Evolutionary conservation across 2,113 vertebrate species (phyloP).

Genomic region (Tenrec ecaudatus): DNA sequence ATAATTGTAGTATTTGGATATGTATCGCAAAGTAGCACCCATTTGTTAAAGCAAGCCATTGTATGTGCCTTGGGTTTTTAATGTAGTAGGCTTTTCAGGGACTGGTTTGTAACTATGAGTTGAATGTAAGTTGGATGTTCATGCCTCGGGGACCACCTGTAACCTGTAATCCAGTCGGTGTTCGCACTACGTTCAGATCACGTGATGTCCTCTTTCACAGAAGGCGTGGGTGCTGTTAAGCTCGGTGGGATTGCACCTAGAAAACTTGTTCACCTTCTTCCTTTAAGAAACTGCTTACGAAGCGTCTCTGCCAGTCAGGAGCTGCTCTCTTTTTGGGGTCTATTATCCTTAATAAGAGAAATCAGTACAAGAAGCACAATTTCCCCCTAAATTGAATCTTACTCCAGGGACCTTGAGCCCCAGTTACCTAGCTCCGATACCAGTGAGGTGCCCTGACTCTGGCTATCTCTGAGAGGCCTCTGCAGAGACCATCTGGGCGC

Average conservation of each 20-base stretch:
- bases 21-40: not conserved
- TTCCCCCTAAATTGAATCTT: constrained; percentile 4
- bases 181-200: not conserved
- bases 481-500: not conserved
- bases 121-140: not conserved
- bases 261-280: constrained; percentile 20
- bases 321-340: not conserved
- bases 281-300: constrained; percentile 27
- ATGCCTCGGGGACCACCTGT: not conserved
- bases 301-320: not conserved
- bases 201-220: not conserved
- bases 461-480: not conserved
- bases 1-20: not conserved
- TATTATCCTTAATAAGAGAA: not conserved
- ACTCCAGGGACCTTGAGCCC: not conserved
- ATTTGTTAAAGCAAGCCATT: not conserved
- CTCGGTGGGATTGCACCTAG: not conserved
- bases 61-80: not conserved
- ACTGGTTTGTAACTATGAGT: not conserved
- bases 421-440: not conserved
- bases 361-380: not conserved
- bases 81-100: not conserved
- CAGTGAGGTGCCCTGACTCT: not conserved
- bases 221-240: not conserved
- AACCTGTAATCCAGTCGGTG: not conserved